Percentiles rank a stretch among this genome's conserved stretches.
These are phyloP conservation scores for Ciconia stormi DNA, from an alignment of 2,113 vertebrate genomes.

Conservation along the genomic window DNA sequence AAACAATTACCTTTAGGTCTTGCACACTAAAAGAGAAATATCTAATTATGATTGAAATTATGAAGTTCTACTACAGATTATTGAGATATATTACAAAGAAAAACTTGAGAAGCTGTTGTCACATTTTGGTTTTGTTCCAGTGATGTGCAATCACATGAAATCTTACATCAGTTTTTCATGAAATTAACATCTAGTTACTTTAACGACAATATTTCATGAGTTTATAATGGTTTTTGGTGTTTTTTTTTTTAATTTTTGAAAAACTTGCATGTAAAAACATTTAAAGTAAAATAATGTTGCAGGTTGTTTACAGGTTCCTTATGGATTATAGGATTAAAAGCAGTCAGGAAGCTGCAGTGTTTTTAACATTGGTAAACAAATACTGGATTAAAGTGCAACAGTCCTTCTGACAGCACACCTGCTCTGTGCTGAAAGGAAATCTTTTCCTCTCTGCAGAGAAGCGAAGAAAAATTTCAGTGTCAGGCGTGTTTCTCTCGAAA, in stretches of 20 bases:
- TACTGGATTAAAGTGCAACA: slow-evolving; percentile 88
- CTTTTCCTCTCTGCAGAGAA: slow-evolving; percentile 27
- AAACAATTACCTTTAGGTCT: slow-evolving; percentile 58
- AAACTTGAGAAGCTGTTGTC: slow-evolving; percentile 60
- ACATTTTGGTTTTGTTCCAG: slow-evolving; percentile 80
- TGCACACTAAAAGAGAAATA: slow-evolving; percentile 59
- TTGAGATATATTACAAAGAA: slow-evolving; percentile 48
- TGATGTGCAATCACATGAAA: slow-evolving; percentile 70
- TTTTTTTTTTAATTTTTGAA: slow-evolving; percentile 1
- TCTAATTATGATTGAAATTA: slow-evolving; percentile 62
- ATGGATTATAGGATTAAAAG: slow-evolving; percentile 54
- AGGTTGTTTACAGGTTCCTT: slow-evolving; percentile 51
- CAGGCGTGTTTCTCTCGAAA: slow-evolving; percentile 84
- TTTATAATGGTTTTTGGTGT: neutral
- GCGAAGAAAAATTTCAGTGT: slow-evolving; percentile 23
- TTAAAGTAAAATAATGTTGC: slow-evolving; percentile 62
- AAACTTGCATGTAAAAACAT: slow-evolving; percentile 64
- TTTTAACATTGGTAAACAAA: slow-evolving; percentile 83
- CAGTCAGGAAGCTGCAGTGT: slow-evolving; percentile 76
- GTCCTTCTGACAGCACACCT: slow-evolving; percentile 66
- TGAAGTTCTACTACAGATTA: slow-evolving; percentile 49
- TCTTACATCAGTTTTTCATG: slow-evolving; percentile 44
- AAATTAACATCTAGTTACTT: slow-evolving; percentile 54
- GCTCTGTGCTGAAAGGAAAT: slow-evolving; percentile 48
- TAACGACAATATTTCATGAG: slow-evolving; percentile 40